Evolutionary conservation across 2,888 invertebrate species (phyloP).

Genomic region (Rhagonycha lutea): DNA sequence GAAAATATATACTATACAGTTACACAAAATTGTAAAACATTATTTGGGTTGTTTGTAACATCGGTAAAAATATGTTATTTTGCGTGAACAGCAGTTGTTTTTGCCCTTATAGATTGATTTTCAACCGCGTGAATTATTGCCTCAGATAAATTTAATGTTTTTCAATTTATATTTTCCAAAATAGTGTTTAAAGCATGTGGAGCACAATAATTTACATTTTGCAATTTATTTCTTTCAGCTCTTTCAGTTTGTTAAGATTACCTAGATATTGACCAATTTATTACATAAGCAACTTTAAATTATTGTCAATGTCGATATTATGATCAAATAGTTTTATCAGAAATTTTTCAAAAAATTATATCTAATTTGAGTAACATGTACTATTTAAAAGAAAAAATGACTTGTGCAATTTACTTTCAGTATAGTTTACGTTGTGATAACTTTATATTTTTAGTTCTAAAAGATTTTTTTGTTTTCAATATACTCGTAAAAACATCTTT

Average conservation of each 20-base stretch:
- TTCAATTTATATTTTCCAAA: conserved; percentile 11
- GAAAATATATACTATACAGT: conserved; percentile 7
- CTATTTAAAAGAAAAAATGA: too few relatives aligned
- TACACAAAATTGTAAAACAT: not conserved
- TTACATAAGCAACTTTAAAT: too few relatives aligned
- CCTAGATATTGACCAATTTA: too few relatives aligned
- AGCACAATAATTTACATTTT: not conserved
- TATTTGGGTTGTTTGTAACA: conserved; percentile 20
- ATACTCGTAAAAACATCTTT: too few relatives aligned
- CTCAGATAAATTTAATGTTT: conserved; percentile 19
- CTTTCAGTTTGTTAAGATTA: not conserved
- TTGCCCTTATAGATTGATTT: conserved; percentile 19
- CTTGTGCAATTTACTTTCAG: too few relatives aligned
- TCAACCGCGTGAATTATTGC: conserved; percentile 17
- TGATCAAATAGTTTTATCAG: too few relatives aligned
- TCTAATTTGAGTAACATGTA: too few relatives aligned
- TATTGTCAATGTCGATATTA: too few relatives aligned
- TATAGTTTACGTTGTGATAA: too few relatives aligned
- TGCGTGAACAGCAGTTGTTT: conserved; percentile 10
- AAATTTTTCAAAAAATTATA: too few relatives aligned
- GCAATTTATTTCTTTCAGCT: not conserved
- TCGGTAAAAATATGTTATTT: conserved; percentile 13
- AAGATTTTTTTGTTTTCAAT: too few relatives aligned
- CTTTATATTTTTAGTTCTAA: too few relatives aligned
- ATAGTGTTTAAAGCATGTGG: not conserved